Conservation (phyloP, 2,113 vertebrate genomes). For the Chaetops frenatus region DNA sequence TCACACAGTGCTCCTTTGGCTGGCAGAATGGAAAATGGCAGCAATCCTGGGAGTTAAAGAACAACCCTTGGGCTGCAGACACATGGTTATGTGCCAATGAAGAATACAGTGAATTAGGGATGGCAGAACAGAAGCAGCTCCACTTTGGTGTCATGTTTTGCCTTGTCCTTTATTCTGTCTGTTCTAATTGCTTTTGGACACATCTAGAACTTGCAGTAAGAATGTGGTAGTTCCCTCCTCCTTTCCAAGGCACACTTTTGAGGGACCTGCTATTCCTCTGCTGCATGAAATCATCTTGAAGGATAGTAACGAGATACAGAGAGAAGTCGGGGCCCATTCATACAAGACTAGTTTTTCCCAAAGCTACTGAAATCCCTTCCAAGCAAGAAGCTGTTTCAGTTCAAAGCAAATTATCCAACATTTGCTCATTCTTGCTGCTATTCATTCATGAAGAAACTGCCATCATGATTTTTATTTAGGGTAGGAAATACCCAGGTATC, state of each 20-base stretch:
- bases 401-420: neutral
- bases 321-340: neutral
- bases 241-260: neutral
- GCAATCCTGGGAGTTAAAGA: conserved; percentile 9
- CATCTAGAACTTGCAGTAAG: neutral
- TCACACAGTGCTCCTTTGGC: conserved; percentile 39
- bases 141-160: neutral
- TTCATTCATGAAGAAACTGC: neutral
- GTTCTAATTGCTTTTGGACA: neutral
- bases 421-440: neutral
- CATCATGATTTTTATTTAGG: neutral
- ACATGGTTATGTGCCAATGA: neutral
- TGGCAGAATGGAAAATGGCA: conserved; percentile 53
- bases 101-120: conserved; percentile 14
- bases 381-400: neutral
- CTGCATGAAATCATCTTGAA: neutral
- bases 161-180: neutral
- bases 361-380: neutral
- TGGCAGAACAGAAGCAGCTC: neutral
- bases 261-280: neutral
- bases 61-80: conserved; percentile 15
- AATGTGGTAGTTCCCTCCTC: neutral
- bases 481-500: neutral
- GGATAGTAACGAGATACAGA: neutral
- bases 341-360: neutral